phyloP scores from a whole-genome alignment of 2,113 vertebrate species.

The Nothocercus nigrocapillus region DNA sequence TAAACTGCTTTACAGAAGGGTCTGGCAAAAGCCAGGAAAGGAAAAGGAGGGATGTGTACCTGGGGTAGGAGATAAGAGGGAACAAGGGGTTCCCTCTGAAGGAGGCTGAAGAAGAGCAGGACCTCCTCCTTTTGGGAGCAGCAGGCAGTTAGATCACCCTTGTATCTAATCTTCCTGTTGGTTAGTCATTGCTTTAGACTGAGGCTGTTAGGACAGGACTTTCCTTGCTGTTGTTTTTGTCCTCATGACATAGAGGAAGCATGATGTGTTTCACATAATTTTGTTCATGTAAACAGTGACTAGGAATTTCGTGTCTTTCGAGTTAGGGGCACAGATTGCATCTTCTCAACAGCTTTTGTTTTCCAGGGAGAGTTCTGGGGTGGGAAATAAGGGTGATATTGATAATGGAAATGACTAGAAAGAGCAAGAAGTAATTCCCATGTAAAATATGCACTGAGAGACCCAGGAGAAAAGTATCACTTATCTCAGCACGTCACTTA shows the following conservation, averaged over 20 bases:
- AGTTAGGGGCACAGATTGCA: not conserved
- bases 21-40: not conserved
- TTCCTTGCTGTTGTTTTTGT: not conserved
- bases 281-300: not conserved
- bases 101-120: not conserved
- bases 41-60: not conserved
- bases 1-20: not conserved
- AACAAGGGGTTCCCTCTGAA: not conserved
- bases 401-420: not conserved
- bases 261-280: not conserved
- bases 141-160: not conserved
- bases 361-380: not conserved
- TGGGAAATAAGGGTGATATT: not conserved
- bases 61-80: not conserved
- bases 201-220: not conserved
- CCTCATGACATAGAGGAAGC: slow-evolving; percentile 11
- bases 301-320: not conserved
- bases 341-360: not conserved
- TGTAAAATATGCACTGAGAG: not conserved
- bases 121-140: not conserved
- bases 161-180: not conserved
- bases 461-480: not conserved
- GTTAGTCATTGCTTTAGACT: slow-evolving; percentile 9
- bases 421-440: not conserved
- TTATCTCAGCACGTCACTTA: not conserved